Percentiles rank a stretch among this genome's conserved stretches.
Conservation (phyloP, 2,888 invertebrate species). For the Ectemnius lituratus region DNA sequence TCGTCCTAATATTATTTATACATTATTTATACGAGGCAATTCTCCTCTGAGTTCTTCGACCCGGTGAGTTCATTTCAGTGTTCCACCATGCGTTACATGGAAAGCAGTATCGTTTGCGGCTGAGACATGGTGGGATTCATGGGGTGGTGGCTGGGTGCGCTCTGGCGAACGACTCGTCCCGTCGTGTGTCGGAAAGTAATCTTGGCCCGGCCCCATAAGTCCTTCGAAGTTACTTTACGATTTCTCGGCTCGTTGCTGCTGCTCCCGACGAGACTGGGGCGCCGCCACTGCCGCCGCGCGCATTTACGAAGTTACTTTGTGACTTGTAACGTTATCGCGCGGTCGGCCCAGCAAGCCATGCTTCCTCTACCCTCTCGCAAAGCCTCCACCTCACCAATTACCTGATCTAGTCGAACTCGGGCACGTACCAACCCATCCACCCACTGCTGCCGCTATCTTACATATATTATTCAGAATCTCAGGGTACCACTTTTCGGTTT, state of each 20-base stretch:
- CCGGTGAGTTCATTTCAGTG: background rate
- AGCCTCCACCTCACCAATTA: conserved; percentile 21
- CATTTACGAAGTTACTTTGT: conserved; percentile 53
- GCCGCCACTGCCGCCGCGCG: conserved; percentile 17
- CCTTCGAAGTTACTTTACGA: conserved; percentile 54
- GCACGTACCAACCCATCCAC: conserved; percentile 17
- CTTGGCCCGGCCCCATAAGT: conserved; percentile 53
- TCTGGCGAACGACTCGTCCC: background rate
- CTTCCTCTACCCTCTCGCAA: conserved; percentile 15
- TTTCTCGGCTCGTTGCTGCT: conserved; percentile 53
- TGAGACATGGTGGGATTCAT: background rate
- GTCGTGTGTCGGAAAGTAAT: conserved; percentile 37
- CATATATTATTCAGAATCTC: conserved; percentile 37
- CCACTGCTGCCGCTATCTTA: background rate
- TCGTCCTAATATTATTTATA: no score
- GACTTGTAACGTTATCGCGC: conserved; percentile 57
- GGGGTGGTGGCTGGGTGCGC: background rate
- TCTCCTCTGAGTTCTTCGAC: background rate
- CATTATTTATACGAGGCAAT: background rate
- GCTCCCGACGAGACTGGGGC: background rate
- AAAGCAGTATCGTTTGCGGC: background rate
- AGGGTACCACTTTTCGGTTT: background rate
- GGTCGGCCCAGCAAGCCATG: conserved; percentile 19
- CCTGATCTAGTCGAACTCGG: conserved; percentile 36
- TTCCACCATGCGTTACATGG: background rate